Percentiles rank a stretch among this genome's conserved stretches.
Conservation (phyloP, 2,888 invertebrate genomes). For the Vanessa cardui region DNA sequence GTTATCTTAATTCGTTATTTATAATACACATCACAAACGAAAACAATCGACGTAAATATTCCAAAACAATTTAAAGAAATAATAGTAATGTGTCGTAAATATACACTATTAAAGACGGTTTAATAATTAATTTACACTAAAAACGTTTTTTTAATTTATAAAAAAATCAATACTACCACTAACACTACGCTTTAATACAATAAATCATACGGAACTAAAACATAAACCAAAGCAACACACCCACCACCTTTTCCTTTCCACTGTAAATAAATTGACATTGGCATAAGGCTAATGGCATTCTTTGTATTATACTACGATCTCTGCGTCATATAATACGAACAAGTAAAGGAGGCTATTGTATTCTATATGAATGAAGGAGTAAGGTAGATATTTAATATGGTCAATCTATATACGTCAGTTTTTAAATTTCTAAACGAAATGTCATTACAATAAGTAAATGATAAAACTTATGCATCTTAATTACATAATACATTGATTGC, state of each 20-base stretch:
- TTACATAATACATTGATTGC: too few species aligned
- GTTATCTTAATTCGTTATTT: conserved; percentile 38
- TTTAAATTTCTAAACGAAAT: conserved; percentile 15
- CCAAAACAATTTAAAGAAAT: conserved; percentile 27
- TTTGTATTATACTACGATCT: not conserved
- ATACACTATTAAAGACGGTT: conserved; percentile 14
- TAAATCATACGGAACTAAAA: conserved; percentile 50
- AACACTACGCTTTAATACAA: conserved; percentile 46
- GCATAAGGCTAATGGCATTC: conserved; percentile 5
- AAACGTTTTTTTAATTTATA: conserved; percentile 24
- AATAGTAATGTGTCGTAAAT: conserved; percentile 14
- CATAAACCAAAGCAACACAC: conserved; percentile 69
- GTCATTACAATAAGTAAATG: not conserved
- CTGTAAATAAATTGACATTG: conserved; percentile 59
- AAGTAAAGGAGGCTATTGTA: not conserved
- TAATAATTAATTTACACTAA: conserved; percentile 33
- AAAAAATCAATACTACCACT: conserved; percentile 32
- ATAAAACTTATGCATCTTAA: too few species aligned
- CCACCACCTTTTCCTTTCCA: conserved; percentile 72
- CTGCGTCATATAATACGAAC: not conserved
- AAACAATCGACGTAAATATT: conserved; percentile 38
- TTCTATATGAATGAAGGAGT: not conserved
- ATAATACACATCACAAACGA: conserved; percentile 36
- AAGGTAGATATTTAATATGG: not conserved
- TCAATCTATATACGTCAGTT: not conserved